Base-by-base conservation (phyloP, 2,797 vertebrate species). In the Enteromius thamalakanensis region DNA sequence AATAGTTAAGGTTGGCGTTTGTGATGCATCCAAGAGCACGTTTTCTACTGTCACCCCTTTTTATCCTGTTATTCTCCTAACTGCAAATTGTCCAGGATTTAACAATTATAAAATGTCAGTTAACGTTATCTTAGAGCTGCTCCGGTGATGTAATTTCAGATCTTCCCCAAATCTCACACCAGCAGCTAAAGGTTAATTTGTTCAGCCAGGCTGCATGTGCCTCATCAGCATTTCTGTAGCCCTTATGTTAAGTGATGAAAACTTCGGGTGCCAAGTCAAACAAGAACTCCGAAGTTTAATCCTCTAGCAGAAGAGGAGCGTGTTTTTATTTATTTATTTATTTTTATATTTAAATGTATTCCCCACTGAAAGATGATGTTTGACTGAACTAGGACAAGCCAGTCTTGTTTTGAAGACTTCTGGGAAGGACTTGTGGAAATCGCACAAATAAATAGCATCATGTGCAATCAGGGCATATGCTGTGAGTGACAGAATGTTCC, bases 351-450 rank as follows among this genome's bases (percentile, higher is more conserved):
- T 75, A 69, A 85, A 82, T 53, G 64, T 49, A 68, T 75, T 87
- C 80, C n/a, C 62, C 8, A 26, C 40, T 71, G 65, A 85, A 80
- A 79, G 76, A 85, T 80, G 69, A 58, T 58, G 23, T 80, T 62
- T 87, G 86, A 87, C 84, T 87, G 81, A 85, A 87, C 80, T 87
- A 83, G 86, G 86, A 80, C 83, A 79, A 74, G 79, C 71, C 51
- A 75, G 69, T 60, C 80, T 74, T 79, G 80, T 85, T 65, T 55
- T 34, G 74, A 72, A 40, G 81, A 77, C 70, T 68, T 75, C 37
- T 77, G 80, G 76, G 75, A 79, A 82, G 71, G 77, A 82, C 72
- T 81, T 68, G 76, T 76, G 83, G 75, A 87, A 82, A 79, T 80
- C 53, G 40, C 29, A 78, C 79, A 82, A 82, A 74, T 74, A 71